phyloP scores from a whole-genome alignment of 2,113 vertebrate genomes.

The Neotragus moschatus region DNA sequence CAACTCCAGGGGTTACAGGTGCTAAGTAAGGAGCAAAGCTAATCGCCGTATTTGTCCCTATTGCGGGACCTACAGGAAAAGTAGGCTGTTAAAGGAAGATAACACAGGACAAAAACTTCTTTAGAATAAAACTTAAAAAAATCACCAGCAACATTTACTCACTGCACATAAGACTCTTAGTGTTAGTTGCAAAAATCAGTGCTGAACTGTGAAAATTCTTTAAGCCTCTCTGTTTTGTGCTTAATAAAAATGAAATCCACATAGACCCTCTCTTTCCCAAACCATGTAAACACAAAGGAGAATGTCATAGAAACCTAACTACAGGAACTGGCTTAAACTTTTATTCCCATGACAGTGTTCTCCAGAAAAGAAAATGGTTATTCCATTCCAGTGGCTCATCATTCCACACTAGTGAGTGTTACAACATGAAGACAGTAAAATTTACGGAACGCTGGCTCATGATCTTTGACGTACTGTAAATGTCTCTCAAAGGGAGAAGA shows the following conservation, averaged over 20 bases:
- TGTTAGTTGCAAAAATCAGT: neutral
- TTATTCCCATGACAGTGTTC: neutral
- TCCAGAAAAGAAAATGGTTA: neutral
- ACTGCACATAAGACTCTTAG: neutral
- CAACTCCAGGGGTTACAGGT: constrained; percentile 91
- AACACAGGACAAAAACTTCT: constrained; percentile 74
- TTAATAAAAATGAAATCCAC: constrained; percentile 32
- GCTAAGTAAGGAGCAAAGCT: constrained; percentile 95
- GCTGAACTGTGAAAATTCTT: neutral
- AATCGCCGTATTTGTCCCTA: constrained; percentile 90
- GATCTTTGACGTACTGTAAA: neutral
- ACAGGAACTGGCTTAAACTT: neutral
- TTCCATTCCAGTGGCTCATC: neutral
- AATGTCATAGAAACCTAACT: neutral
- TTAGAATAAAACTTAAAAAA: constrained; percentile 30
- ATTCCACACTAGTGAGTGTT: neutral
- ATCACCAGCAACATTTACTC: neutral
- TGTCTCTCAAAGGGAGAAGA: neutral
- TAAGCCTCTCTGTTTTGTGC: constrained; percentile 13
- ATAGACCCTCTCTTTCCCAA: neutral
- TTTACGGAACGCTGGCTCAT: neutral
- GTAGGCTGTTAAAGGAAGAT: constrained; percentile 87
- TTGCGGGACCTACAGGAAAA: constrained; percentile 93
- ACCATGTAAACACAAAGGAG: constrained; percentile 18
- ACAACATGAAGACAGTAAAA: neutral